Evolutionary conservation across 2,888 invertebrate species (phyloP), one percentile per base, ranked within the genome.

Genomic region (Holacanthella duospinosa): DNA sequence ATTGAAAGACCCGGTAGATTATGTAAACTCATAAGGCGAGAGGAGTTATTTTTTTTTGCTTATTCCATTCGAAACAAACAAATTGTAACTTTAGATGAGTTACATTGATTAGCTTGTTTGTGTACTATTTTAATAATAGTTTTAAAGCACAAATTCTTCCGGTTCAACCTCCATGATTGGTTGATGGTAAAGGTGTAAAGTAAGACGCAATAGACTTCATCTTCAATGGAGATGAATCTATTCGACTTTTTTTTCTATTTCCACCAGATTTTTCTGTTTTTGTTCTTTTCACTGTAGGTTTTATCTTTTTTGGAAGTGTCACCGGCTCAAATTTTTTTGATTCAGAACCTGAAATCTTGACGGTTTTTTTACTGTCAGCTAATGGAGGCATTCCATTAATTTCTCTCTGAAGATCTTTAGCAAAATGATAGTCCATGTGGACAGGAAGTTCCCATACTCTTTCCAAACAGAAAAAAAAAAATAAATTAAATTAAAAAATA

Each of bases 381-480:
- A 64, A 29, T n/a, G 62, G 61, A 6, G 70, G 66, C 9, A 66
- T 44, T 1, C 63, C 63, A 74, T 87, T 87, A 6, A 87, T 75
- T 77, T 85, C 82, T 71, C 81, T 79, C 71, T 85, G 89, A 60
- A 94, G 76, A 74, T 85, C 85, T 74, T 85, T 83, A 3, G 94
- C 94, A 73, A 87, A 82, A 77, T 94, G 94, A 76, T 85, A 92
- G 79, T 94, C 93, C 73, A 82, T 77, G 78, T 93, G 93, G 74
- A 89, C 87, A 1, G 80, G 76, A 71, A 86, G 80, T 65, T 86
- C 86, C 66, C 82, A 81, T 2, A 81, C 70, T 21, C 48, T 48
- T n/a, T n/a, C n/a, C n/a, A n/a, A n/a, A 48, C 16, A n/a, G 48
- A 16, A 9, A 48, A 9, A 48, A 4, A n/a, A 48, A 48, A 48